phyloP scores from a whole-genome alignment of 1,140 invertebrate species.

The Drosophila nigromelanica region DNA sequence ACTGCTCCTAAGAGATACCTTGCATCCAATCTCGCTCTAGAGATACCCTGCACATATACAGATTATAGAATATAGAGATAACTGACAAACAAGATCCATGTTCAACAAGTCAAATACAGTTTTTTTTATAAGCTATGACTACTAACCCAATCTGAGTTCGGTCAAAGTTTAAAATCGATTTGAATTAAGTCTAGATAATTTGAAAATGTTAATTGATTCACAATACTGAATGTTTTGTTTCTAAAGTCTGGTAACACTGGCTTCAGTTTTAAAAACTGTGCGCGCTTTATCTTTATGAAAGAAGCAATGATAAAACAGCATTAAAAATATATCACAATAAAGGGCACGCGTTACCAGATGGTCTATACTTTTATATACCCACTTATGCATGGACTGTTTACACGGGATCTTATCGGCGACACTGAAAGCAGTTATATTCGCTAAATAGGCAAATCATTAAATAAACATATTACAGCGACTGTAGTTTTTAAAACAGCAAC shows the following conservation, averaged over 20 bases:
- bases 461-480: background rate
- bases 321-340: background rate
- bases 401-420: slow-evolving; percentile 6
- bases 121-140: too few species aligned
- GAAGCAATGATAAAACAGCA: background rate
- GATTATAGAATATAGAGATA: too few species aligned
- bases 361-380: background rate
- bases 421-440: background rate
- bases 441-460: background rate
- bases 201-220: too few species aligned
- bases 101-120: too few species aligned
- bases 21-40: too few species aligned
- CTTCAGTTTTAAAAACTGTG: background rate
- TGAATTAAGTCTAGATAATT: too few species aligned
- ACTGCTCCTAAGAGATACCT: too few species aligned
- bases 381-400: background rate
- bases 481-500: background rate
- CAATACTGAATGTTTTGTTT: too few species aligned
- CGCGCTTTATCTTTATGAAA: slow-evolving; percentile 7
- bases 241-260: background rate
- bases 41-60: too few species aligned
- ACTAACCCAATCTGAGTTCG: too few species aligned
- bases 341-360: background rate
- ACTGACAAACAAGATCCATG: too few species aligned
- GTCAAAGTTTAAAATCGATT: too few species aligned